Evolutionary conservation across 2,797 vertebrate genomes (phyloP), one percentile per base, ranked within the genome.

Genomic region (Sebastes cheni): DNA sequence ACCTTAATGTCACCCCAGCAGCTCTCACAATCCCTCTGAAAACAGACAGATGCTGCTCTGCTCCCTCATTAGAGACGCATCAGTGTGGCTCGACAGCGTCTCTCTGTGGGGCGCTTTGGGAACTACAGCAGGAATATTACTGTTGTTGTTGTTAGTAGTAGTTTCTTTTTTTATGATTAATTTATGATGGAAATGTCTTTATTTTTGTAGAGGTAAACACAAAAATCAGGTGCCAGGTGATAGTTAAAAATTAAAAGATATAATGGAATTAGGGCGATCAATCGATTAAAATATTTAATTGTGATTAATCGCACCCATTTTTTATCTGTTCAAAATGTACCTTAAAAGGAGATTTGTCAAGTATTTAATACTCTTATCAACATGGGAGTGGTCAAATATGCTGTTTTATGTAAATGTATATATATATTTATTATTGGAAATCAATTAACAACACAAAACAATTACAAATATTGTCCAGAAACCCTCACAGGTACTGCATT

Each of bases 1-100:
- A 75, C 80, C 80, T 81, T 13, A 36, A 65, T 58, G 52, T 83
- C 61, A 84, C 79, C 80, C 50, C 42, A 46, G 16, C 42, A 23
- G 67, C 22, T 46, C 36, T 76, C 39, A 61, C 42, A 46, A 46
- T 46, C 42, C 42, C 42, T 46, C 42, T 46, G 69, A 69, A 74
- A 79, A 78, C 42, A 67, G 7, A 50, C 16, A 32, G 6, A 67
- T 14, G 54, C 64, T 14, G 42, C 25, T 68, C 14, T n/a, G 59
- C 67, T 50, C 4, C 16, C 9, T 2, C 3, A 13, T 7, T 1
- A 6, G 11, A 34, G 60, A 22, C 1, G n/a, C 10, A 8, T 18
- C 42, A 7, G 6, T 7, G 42, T 46, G 42, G 42, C 42, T 2
- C 13, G 23, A 2, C 89, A 89, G 77, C 59, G 5, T 80, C 89